Conservation (phyloP, 1,140 invertebrate species). For the Latrodectus geometricus region DNA sequence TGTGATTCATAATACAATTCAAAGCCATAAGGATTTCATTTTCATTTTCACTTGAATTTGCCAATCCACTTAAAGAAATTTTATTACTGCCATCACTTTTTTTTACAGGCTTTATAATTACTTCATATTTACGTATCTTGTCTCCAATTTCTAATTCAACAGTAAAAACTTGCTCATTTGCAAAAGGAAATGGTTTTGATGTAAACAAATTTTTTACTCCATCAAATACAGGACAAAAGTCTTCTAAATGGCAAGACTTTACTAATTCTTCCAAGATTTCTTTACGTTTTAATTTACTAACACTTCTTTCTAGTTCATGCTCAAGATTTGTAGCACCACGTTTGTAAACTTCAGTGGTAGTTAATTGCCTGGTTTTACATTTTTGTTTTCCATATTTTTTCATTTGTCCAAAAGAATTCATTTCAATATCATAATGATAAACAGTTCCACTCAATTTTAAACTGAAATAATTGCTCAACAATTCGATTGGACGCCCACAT, state of each 20-base stretch:
- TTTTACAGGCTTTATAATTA: conserved; percentile 38
- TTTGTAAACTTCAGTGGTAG: conserved; percentile 15
- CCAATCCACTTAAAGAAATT: conserved; percentile 14
- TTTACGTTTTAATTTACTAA: conserved; percentile 23
- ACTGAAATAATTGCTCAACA: conserved; percentile 30
- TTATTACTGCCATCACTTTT: conserved; percentile 26
- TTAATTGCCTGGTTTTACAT: background rate
- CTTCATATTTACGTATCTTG: conserved; percentile 9
- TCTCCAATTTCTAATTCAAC: conserved; percentile 1
- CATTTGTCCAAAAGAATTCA: conserved; percentile 4
- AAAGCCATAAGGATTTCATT: conserved; percentile 32
- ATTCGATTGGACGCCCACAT: conserved; percentile 6
- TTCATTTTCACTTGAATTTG: background rate
- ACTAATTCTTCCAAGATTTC: conserved; percentile 17
- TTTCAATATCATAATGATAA: conserved; percentile 54
- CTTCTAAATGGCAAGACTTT: background rate
- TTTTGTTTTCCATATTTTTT: conserved; percentile 28
- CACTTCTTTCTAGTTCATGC: conserved; percentile 5
- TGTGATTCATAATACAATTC: conserved; percentile 27
- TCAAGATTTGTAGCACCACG: background rate
- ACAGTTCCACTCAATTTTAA: background rate
- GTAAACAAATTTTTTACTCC: conserved; percentile 55
- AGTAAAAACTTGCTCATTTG: background rate
- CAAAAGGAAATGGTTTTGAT: conserved; percentile 21
- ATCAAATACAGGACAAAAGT: conserved; percentile 44